Evolutionary conservation across 2,888 invertebrate genomes (phyloP), one percentile per base, ranked within the genome.

Genomic region (Himalopsyche anomala): DNA sequence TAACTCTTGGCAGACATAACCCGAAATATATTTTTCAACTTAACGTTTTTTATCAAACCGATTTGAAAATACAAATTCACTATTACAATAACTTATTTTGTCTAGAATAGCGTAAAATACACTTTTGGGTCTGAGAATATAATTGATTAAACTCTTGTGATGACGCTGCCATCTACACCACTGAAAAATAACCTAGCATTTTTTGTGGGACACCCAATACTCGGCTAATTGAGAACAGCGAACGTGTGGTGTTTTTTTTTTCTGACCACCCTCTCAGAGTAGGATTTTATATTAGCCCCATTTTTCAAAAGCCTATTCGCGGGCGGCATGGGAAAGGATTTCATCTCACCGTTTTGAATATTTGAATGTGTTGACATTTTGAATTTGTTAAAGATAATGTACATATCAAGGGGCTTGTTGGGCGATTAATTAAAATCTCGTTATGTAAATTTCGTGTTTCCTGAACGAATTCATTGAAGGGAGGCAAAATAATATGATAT

Each of bases 171-270:
- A 19, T 19, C 62, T 74, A 74, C 74, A 36, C 74, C 74, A 74
- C 74, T 74, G 74, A 38, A 5, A 74, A 74, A 74, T 74, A 74
- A 15, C 19, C 74, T 36, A 19, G 12, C 28, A 15, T 36, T 81
- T 81, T 81, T 54, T 81, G 81, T 54, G 81, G 51, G 81, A 81
- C 81, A 81, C 81, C 81, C 81, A 81, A 54, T 54, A 54, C 81
- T 51, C 12, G 17, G 42, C 80, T 81, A 81, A 81, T 81, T 81
- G 81, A 55, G 54, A 55, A 81, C 51, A 55, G 54, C 51, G 17
- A 74, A 36, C 74, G 74, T 36, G 54, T 81, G 51, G 54, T 51
- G 55, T 38, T 81, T 81, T 54, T 28, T n/a, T 28, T 51, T 81
- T 54, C 51, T 81, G 55, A 45, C 54, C n/a, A 80, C 42, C 80